Conservation (phyloP, 2,797 vertebrate genomes). For the Sebastes cheni region DNA sequence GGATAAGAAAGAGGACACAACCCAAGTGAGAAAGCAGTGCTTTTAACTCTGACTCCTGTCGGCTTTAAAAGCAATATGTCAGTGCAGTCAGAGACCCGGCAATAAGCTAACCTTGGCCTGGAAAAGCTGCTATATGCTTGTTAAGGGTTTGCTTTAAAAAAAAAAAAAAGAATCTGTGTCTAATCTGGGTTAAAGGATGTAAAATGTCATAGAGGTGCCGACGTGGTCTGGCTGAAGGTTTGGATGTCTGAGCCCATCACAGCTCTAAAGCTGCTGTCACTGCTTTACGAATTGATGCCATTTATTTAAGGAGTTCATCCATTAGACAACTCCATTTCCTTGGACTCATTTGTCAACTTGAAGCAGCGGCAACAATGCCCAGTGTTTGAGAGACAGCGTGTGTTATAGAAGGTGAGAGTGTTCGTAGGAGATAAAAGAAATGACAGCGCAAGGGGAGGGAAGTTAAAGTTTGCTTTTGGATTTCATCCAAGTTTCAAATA, state of each 20-base stretch:
- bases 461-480: slow-evolving; percentile 63
- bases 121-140: slow-evolving; percentile 39
- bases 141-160: slow-evolving; percentile 43
- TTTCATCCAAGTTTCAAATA: slow-evolving; percentile 64
- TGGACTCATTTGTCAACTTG: slow-evolving; percentile 55
- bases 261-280: slow-evolving; percentile 26
- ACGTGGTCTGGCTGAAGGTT: slow-evolving; percentile 21
- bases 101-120: slow-evolving; percentile 35
- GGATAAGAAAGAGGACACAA: slow-evolving; percentile 26
- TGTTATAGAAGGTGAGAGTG: slow-evolving; percentile 44
- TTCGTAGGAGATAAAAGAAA: slow-evolving; percentile 59
- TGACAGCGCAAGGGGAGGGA: slow-evolving; percentile 23
- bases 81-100: slow-evolving; percentile 31
- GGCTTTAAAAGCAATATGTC: slow-evolving; percentile 48
- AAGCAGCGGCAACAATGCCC: slow-evolving; percentile 33
- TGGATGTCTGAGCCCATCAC: slow-evolving; percentile 15
- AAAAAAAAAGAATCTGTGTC: background rate
- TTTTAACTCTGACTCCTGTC: slow-evolving; percentile 31
- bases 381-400: slow-evolving; percentile 13
- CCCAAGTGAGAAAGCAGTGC: slow-evolving; percentile 32
- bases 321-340: slow-evolving; percentile 58
- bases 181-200: slow-evolving; percentile 56
- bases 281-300: slow-evolving; percentile 34
- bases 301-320: slow-evolving; percentile 61
- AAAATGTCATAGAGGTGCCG: slow-evolving; percentile 35